A percentile compares a stretch with the other conserved stretches of the same genome.
Evolutionary conservation across 2,888 invertebrate species (phyloP).

Genomic region (Gastrophysa polygoni): DNA sequence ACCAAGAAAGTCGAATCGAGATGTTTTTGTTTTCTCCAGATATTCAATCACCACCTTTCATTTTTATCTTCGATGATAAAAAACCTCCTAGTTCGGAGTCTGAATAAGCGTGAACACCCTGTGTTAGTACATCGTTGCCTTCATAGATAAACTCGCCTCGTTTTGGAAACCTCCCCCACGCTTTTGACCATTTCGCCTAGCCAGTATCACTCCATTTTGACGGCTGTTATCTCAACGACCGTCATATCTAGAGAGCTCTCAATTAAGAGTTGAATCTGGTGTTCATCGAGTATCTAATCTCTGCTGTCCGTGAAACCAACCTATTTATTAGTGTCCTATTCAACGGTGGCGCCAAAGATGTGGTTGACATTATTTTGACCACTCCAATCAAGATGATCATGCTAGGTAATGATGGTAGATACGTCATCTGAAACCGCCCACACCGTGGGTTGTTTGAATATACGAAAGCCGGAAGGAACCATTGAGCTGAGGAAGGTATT

Average conservation of each 20-base stretch:
- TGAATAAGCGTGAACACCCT: no score
- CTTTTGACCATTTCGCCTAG: neutral
- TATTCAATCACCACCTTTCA: no score
- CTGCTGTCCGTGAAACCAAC: conserved; percentile 23
- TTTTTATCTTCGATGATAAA: no score
- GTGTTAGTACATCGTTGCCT: no score
- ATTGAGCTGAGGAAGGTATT: no score
- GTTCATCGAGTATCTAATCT: conserved; percentile 29
- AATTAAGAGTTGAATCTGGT: conserved; percentile 36
- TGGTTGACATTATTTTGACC: neutral
- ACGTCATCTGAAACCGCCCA: neutral
- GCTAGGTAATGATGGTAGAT: neutral
- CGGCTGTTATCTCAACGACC: conserved; percentile 44
- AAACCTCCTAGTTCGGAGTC: no score
- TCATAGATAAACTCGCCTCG: neutral
- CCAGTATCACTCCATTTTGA: conserved; percentile 34
- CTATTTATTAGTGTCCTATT: conserved; percentile 17
- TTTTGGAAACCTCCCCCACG: neutral
- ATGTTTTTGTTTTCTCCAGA: no score
- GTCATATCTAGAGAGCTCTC: conserved; percentile 41
- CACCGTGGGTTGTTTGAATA: neutral
- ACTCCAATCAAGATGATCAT: neutral
- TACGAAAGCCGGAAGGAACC: no score
- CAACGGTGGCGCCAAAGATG: neutral
- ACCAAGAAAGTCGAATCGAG: no score